These are phyloP conservation scores for Gasterosteus nipponicus DNA, from an alignment of 2,113 vertebrate species.

Conservation along the genomic window DNA sequence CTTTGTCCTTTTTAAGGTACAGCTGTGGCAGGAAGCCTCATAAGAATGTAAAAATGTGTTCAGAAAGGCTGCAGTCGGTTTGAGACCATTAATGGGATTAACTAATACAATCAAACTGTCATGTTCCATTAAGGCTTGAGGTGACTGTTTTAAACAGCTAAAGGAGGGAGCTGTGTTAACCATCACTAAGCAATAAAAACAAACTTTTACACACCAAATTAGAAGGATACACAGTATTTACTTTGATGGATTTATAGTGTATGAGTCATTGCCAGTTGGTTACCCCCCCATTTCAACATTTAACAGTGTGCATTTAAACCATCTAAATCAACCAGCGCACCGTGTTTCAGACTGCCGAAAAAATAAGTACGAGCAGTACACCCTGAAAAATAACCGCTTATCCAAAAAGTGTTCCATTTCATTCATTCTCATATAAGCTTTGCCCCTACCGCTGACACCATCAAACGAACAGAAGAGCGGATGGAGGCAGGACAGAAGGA, in stretches of 20 bases:
- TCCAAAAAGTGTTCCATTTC: constrained; percentile 57
- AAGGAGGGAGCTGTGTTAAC: background rate
- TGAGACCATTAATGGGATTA: background rate
- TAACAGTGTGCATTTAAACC: background rate
- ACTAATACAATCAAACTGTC: background rate
- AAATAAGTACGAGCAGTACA: constrained; percentile 8
- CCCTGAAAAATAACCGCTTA: constrained; percentile 41
- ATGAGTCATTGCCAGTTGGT: background rate
- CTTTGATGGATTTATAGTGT: background rate
- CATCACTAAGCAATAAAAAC: background rate
- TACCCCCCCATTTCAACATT: background rate
- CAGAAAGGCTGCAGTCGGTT: constrained; percentile 10
- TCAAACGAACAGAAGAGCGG: constrained; percentile 62
- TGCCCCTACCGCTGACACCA: constrained; percentile 55
- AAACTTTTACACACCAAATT: background rate
- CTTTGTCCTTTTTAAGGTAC: constrained; percentile 4
- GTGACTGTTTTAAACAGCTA: background rate
- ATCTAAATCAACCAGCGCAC: background rate
- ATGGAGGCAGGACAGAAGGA: constrained; percentile 60
- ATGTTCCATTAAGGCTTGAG: background rate
- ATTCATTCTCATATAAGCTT: constrained; percentile 51
- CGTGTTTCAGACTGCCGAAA: background rate
- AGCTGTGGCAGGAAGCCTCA: background rate
- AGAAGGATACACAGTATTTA: background rate
- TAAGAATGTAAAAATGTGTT: background rate